phyloP scores from a whole-genome alignment of 2,797 vertebrate species.

The Acipenser ruthenus region DNA sequence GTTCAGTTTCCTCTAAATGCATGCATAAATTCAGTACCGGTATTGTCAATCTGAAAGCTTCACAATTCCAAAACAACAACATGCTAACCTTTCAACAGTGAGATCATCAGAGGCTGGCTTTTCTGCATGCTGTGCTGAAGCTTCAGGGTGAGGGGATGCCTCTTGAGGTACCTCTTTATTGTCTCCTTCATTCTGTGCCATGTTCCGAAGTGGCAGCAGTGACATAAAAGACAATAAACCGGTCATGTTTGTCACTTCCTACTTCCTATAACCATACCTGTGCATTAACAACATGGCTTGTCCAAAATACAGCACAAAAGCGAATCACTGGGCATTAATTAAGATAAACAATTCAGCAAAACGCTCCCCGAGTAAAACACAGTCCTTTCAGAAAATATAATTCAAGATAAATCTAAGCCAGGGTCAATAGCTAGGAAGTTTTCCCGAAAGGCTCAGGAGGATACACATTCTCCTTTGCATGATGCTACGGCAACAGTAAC shows the following conservation, averaged over 20 bases:
- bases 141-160: constrained; percentile 24
- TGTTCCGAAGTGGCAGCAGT: constrained; percentile 69
- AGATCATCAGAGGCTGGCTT: constrained; percentile 46
- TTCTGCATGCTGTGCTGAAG: constrained; percentile 37
- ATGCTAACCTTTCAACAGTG: constrained; percentile 70
- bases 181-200: constrained; percentile 53
- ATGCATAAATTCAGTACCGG: not conserved
- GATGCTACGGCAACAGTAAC: constrained; percentile 72
- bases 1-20: too few species aligned
- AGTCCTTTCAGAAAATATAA: not conserved
- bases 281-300: too few species aligned
- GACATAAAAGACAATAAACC: constrained; percentile 80
- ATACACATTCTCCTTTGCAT: constrained; percentile 51
- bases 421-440: constrained; percentile 29
- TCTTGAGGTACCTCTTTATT: constrained; percentile 26
- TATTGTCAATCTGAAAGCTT: not conserved
- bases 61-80: too few species aligned
- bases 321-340: too few species aligned
- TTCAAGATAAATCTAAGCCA: constrained; percentile 26
- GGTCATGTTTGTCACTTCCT: constrained; percentile 58
- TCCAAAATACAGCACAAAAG: too few species aligned
- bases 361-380: too few species aligned
- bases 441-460: constrained; percentile 30
- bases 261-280: not conserved
- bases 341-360: too few species aligned